These are phyloP conservation scores for Eunapius fragilis DNA, from an alignment of 37 sponge, comb jelly and placozoan species.

Conservation along the genomic window DNA sequence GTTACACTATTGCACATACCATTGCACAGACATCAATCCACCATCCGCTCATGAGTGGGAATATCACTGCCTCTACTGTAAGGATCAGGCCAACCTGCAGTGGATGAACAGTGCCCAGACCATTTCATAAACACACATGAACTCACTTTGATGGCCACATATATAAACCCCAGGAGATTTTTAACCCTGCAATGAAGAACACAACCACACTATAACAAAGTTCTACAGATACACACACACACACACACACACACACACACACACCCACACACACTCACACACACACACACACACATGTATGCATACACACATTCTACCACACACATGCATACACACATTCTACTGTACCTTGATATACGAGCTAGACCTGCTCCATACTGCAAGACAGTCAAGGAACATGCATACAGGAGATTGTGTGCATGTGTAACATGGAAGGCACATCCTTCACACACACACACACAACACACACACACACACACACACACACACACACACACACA, in stretches of 20 bases:
- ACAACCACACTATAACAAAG: no score
- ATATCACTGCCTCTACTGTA: constrained; percentile 87
- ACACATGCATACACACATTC: neutral
- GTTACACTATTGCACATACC: constrained; percentile 42
- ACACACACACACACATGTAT: no score
- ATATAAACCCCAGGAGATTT: constrained; percentile 45
- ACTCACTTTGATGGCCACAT: constrained; percentile 72
- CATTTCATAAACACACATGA: no score
- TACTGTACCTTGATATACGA: constrained; percentile 55
- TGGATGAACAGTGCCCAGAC: neutral
- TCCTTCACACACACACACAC: constrained; percentile 24
- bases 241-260: no score
- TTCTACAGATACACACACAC: neutral
- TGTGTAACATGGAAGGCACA: neutral
- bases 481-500: constrained; percentile 11
- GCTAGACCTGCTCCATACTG: constrained; percentile 21
- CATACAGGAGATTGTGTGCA: neutral
- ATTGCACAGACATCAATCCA: constrained; percentile 98
- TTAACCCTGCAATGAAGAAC: constrained; percentile 22
- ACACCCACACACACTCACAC: no score
- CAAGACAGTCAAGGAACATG: neutral
- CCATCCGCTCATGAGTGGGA: constrained; percentile 95
- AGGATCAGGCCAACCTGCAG: constrained; percentile 73
- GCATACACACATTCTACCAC: no score
- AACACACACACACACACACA: neutral